These are phyloP conservation scores for Urocitellus parryii DNA, from an alignment of 2,113 vertebrate genomes.

Conservation along the genomic window DNA sequence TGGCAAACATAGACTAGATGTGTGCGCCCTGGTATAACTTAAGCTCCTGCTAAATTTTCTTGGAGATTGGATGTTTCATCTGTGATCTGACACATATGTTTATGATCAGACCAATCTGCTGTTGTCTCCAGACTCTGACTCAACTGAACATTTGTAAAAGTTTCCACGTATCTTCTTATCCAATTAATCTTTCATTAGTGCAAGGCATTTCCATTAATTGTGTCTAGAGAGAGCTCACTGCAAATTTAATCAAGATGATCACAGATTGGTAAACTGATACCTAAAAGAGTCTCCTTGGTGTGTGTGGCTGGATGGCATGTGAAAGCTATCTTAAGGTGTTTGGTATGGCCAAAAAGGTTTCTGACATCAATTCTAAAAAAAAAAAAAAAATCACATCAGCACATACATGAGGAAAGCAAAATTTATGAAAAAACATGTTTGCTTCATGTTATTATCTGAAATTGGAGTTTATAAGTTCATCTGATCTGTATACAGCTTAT, in stretches of 20 bases:
- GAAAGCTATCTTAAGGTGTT: background rate
- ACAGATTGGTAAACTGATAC: constrained; percentile 44
- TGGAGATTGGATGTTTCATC: background rate
- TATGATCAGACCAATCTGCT: constrained; percentile 18
- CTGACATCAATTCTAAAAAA: background rate
- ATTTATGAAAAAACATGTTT: background rate
- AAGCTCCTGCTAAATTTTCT: background rate
- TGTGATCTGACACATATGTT: background rate
- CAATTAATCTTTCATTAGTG: background rate
- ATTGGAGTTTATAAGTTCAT: background rate
- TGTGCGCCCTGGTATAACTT: background rate
- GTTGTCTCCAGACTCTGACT: background rate
- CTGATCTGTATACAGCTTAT: background rate
- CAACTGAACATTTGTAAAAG: constrained; percentile 26
- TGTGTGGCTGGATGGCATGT: background rate
- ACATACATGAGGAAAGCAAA: background rate
- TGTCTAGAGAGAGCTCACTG: background rate
- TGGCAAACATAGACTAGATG: background rate
- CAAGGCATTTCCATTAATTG: constrained; percentile 36
- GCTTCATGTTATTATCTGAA: background rate
- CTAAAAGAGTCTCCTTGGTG: background rate
- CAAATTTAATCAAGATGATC: constrained; percentile 19
- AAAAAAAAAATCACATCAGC: background rate
- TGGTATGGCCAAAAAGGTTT: background rate
- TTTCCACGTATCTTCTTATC: background rate